phyloP scores from a whole-genome alignment of 2,888 invertebrate genomes.

The Eubasilissa splendida region DNA sequence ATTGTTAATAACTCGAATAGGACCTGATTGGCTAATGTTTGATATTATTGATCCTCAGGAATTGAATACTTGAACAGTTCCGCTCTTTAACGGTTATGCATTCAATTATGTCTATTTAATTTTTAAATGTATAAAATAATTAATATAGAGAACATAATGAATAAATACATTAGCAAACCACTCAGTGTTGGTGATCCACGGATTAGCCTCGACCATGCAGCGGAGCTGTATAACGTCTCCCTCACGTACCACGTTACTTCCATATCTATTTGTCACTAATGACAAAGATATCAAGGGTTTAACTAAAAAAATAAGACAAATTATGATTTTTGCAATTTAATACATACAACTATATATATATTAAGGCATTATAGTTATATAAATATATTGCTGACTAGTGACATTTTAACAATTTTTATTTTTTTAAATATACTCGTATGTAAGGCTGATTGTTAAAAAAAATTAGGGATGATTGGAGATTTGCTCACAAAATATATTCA shows the following conservation, averaged over 20 bases:
- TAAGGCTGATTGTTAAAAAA: too few species aligned
- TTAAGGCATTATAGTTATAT: background rate
- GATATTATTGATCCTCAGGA: too few species aligned
- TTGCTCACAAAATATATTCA: conserved; percentile 71
- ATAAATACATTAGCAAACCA: conserved; percentile 58
- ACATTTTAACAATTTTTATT: background rate
- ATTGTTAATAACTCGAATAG: too few species aligned
- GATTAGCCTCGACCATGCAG: conserved; percentile 69
- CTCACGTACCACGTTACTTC: conserved; percentile 60
- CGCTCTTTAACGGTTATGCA: too few species aligned
- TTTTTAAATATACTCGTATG: background rate
- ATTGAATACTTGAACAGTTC: too few species aligned
- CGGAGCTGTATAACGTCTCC: conserved; percentile 67
- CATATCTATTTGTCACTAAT: conserved; percentile 49
- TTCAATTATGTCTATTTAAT: background rate
- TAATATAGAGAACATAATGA: conserved; percentile 3
- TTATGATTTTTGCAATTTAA: too few species aligned
- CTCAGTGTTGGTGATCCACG: conserved; percentile 64
- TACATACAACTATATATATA: background rate
- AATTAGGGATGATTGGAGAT: background rate
- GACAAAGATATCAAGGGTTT: conserved; percentile 49
- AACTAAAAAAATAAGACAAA: conserved; percentile 42
- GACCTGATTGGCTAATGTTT: too few species aligned
- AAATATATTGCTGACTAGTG: background rate
- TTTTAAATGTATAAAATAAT: background rate